Percentiles rank a stretch among this genome's conserved stretches.
Conservation (phyloP, 2,113 vertebrate species). For the Dicentrarchus labrax region DNA sequence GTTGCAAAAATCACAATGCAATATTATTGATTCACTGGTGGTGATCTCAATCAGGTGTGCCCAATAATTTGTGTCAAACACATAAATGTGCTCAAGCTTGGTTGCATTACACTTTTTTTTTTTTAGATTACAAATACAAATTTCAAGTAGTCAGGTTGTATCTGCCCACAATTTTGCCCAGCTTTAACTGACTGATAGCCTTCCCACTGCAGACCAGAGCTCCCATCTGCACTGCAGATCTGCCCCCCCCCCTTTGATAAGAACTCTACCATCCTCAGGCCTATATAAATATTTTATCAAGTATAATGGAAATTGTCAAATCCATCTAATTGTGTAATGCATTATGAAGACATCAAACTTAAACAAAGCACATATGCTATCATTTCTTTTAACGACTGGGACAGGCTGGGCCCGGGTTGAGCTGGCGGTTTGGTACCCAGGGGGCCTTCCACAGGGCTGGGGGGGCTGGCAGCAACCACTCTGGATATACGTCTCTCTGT, state of each 20-base stretch:
- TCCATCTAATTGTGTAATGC: slow-evolving; percentile 99
- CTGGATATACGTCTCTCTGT: slow-evolving; percentile 93
- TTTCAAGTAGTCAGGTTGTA: slow-evolving; percentile 43
- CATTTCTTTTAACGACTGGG: slow-evolving; percentile 99
- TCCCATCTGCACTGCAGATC: slow-evolving; percentile 96
- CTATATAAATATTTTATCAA: slow-evolving; percentile 99
- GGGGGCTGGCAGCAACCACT: slow-evolving; percentile 92
- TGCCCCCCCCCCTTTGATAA: slow-evolving; percentile 91
- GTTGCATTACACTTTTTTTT: slow-evolving; percentile 18
- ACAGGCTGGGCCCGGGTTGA: slow-evolving; percentile 86
- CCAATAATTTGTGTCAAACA: slow-evolving; percentile 48
- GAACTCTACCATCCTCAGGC: slow-evolving; percentile 98
- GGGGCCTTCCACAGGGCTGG: slow-evolving; percentile 89
- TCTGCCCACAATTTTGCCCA: slow-evolving; percentile 28
- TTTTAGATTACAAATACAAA: slow-evolving; percentile 26
- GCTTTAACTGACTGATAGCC: slow-evolving; percentile 91
- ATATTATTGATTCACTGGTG: slow-evolving; percentile 48
- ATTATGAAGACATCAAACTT: slow-evolving; percentile 99
- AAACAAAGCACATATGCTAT: slow-evolving; percentile 99
- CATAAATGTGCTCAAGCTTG: slow-evolving; percentile 1
- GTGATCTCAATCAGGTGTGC: slow-evolving; percentile 46
- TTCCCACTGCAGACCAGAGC: slow-evolving; percentile 91
- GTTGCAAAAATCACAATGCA: not conserved
- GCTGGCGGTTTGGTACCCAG: slow-evolving; percentile 85
- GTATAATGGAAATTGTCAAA: slow-evolving; percentile 99